These are phyloP conservation scores for Aromia moschata DNA, from an alignment of 2,888 invertebrate genomes.

Conservation along the genomic window DNA sequence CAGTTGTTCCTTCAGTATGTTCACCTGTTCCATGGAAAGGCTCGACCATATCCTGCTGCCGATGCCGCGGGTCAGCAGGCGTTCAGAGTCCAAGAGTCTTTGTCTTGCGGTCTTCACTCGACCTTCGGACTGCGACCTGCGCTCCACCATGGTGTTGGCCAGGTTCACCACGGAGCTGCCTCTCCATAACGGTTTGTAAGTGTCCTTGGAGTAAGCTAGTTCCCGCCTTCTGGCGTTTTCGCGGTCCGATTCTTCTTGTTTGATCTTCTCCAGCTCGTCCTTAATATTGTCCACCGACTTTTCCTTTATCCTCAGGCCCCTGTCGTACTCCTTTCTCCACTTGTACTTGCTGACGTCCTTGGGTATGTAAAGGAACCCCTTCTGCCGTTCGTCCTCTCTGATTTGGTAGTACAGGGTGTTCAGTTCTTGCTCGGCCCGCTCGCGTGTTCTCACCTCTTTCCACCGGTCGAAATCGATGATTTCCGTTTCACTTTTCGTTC, in stretches of 20 bases:
- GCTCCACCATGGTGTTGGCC: conserved; percentile 75
- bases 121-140: conserved; percentile 65
- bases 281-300: conserved; percentile 88
- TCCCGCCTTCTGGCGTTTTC: conserved; percentile 63
- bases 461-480: conserved; percentile 88
- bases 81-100: conserved; percentile 51
- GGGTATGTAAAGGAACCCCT: conserved; percentile 84
- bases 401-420: conserved; percentile 79
- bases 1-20: conserved; percentile 79
- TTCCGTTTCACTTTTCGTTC: conserved; percentile 79
- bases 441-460: conserved; percentile 81
- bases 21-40: conserved; percentile 84
- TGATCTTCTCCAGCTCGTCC: conserved; percentile 76
- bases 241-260: conserved; percentile 64
- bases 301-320: conserved; percentile 82
- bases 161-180: conserved; percentile 84
- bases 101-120: conserved; percentile 49
- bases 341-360: conserved; percentile 76
- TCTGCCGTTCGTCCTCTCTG: conserved; percentile 80
- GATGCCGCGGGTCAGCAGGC: conserved; percentile 67
- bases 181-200: conserved; percentile 84
- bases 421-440: conserved; percentile 84
- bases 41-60: conserved; percentile 85
- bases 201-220: conserved; percentile 68
- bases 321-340: conserved; percentile 81